Base-by-base conservation (phyloP, 2,888 invertebrate species). In the Agrotis puta region DNA sequence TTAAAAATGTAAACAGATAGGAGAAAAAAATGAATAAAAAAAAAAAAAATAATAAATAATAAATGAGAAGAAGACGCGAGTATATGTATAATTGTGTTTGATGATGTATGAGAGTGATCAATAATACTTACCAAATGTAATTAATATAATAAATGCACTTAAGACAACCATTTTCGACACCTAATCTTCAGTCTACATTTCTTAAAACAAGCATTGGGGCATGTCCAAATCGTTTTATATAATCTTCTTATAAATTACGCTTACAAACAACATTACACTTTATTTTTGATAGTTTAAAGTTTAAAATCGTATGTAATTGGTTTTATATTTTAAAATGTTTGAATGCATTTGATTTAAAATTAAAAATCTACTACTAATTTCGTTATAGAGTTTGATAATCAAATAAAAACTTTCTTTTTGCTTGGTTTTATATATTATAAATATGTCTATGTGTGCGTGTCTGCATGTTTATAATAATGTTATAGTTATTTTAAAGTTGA, bases 51-150 rank as follows among this genome's bases (percentile, higher is more conserved):
- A n/a, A n/a, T n/a, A n/a, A n/a, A n/a, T n/a, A n/a, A n/a, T n/a
- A n/a, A n/a, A n/a, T n/a, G 39, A 11, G 20, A 50, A 50, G 20
- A 20, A 20, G 48, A 2, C 9, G 39, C 11, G 39, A 39, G 0
- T 33, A 7, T 33, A 7, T 33, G 9, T 39, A 11, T n/a, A n/a
- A n/a, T n/a, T 39, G 39, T 39, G 2, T 9, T 9, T 39, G n/a
- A n/a, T n/a, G n/a, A 39, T 33, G 27, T 33, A 1, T 33, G 11
- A n/a, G 5, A n/a, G 27, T 27, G n/a, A 20, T 11, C 5, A 27
- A 33, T 66, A 20, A 16, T 1, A 73, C 82, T 84, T 39, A 82
- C 82, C 82, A 48, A 63, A 63, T n/a, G 71, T 18, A 58, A 75
- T 51, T 13, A 81, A 56, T 48, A 81, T 43, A 39, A 70, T 57